phyloP scores from a whole-genome alignment of 2,797 vertebrate species.

The Tachyglossus aculeatus region DNA sequence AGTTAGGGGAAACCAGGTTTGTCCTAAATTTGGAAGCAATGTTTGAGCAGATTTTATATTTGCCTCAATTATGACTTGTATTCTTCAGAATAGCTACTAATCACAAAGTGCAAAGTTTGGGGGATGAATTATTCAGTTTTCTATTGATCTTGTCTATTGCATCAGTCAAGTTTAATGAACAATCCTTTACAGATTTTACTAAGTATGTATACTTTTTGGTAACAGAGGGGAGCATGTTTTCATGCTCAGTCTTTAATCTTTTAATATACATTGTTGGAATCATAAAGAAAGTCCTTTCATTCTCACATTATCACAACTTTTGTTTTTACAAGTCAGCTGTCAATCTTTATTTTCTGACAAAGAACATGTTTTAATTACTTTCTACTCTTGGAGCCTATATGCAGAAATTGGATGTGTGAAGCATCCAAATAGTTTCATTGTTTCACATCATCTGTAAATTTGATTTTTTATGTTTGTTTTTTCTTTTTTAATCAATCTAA shows the following conservation, averaged over 20 bases:
- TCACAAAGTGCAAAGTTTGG: slow-evolving; percentile 36
- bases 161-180: slow-evolving; percentile 28
- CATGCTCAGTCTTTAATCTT: slow-evolving; percentile 5
- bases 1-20: not conserved
- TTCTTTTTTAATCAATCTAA: no score
- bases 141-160: slow-evolving; percentile 24
- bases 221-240: slow-evolving; percentile 17
- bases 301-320: no score
- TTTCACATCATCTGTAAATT: no score
- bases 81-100: slow-evolving; percentile 34
- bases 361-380: no score
- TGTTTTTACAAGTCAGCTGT: no score
- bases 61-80: no score
- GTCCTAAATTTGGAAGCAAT: slow-evolving; percentile 39
- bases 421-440: no score
- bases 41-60: slow-evolving; percentile 22
- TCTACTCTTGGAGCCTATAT: no score
- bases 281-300: no score
- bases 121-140: slow-evolving; percentile 52
- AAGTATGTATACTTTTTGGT: slow-evolving; percentile 38
- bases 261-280: slow-evolving; percentile 30
- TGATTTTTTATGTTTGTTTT: no score
- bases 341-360: no score
- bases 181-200: slow-evolving; percentile 24
- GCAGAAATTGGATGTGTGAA: no score